Evolutionary conservation across 2,797 vertebrate genomes (phyloP).

Genomic region (Scolopax rusticola): DNA sequence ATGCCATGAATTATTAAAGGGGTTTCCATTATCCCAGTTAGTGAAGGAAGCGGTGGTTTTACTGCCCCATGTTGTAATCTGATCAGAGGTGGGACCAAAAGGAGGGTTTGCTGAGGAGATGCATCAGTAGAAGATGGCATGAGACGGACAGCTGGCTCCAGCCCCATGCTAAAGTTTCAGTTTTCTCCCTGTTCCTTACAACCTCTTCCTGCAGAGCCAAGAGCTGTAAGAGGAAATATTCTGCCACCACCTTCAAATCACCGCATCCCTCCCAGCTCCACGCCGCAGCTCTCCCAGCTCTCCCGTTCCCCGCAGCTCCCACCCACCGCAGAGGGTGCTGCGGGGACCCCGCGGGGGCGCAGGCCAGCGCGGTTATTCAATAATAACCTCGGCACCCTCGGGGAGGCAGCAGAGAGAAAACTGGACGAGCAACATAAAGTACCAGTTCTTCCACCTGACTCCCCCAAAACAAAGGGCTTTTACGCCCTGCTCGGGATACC

Average conservation of each 20-base stretch:
- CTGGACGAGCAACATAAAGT: neutral
- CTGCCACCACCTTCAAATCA: neutral
- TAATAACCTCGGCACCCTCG: neutral
- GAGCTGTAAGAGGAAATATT: neutral
- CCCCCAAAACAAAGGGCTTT: neutral
- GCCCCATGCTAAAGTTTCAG: neutral
- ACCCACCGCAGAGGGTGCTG: neutral
- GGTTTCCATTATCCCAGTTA: neutral
- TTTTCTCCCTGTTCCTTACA: neutral
- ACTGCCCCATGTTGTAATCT: neutral
- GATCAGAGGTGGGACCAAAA: neutral
- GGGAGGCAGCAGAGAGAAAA: neutral
- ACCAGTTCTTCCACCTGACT: neutral
- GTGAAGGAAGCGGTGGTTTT: accelerated
- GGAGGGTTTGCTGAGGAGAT: neutral
- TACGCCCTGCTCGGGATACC: neutral
- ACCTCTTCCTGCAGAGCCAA: neutral
- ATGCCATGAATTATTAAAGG: slow-evolving; percentile 55
- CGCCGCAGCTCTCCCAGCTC: neutral
- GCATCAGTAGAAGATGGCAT: neutral
- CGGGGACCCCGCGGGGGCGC: neutral
- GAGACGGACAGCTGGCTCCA: neutral
- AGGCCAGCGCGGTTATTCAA: neutral
- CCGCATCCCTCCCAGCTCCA: neutral
- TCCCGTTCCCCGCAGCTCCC: neutral